Evolutionary conservation across 2,888 invertebrate genomes (phyloP).

Genomic region (Acanthosepion lycidas): DNA sequence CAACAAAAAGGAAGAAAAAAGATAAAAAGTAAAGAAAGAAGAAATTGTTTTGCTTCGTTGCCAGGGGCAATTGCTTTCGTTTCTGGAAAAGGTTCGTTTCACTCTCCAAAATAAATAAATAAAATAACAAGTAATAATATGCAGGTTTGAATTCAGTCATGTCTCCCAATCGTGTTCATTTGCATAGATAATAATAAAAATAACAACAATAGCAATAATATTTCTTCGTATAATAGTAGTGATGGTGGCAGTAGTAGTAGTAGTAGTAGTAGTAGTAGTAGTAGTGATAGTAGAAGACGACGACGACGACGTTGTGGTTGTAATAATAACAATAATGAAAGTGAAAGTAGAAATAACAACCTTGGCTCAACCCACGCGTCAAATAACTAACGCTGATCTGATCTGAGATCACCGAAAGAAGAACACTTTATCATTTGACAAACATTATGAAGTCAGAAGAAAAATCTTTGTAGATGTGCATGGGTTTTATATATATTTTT

Average conservation of each 20-base stretch:
- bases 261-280: too few relatives aligned
- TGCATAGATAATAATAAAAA: neutral
- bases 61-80: neutral
- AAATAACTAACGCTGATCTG: neutral
- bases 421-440: neutral
- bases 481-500: neutral
- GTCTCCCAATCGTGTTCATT: neutral
- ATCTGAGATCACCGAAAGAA: slow-evolving; percentile 9
- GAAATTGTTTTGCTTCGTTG: neutral
- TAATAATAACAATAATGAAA: neutral
- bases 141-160: neutral
- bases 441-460: neutral
- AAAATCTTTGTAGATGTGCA: neutral
- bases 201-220: neutral
- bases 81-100: neutral
- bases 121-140: neutral
- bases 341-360: neutral
- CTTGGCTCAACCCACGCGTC: slow-evolving; percentile 11
- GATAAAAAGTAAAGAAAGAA: neutral
- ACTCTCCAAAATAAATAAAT: neutral
- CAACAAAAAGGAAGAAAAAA: neutral
- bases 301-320: neutral
- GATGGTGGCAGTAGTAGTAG: neutral
- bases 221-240: neutral
- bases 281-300: too few relatives aligned